Percentiles rank a stretch among this genome's conserved stretches.
Conservation (phyloP, 2,113 vertebrate species). For the Oreotragus oreotragus region DNA sequence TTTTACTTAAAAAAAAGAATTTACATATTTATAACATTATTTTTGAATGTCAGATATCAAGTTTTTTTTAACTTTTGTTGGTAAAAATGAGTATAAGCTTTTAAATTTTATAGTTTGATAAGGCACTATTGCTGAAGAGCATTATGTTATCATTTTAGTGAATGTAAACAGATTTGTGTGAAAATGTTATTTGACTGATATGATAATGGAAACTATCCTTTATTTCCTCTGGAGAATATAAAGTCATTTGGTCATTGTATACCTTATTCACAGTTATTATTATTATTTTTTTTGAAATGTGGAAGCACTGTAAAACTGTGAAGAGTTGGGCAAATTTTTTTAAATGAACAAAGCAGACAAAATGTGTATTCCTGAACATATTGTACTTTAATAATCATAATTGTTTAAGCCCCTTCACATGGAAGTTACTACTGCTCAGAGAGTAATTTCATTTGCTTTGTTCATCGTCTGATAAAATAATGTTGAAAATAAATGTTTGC, state of each 20-base stretch:
- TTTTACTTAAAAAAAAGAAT: conserved; percentile 89
- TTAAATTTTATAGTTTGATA: conserved; percentile 80
- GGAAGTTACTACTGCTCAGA: conserved; percentile 57
- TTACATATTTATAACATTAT: conserved; percentile 89
- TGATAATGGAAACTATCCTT: conserved; percentile 84
- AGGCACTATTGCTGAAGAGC: conserved; percentile 76
- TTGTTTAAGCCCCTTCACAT: conserved; percentile 52
- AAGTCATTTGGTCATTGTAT: conserved; percentile 80
- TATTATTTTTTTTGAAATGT: conserved; percentile 63
- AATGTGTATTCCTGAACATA: conserved; percentile 21
- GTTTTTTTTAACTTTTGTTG: conserved; percentile 82
- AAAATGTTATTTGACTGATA: conserved; percentile 83
- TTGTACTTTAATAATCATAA: conserved; percentile 35
- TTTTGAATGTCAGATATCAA: conserved; percentile 85
- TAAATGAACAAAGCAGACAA: conserved; percentile 61
- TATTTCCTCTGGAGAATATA: conserved; percentile 82
- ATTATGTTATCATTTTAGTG: conserved; percentile 80
- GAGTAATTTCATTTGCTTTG: conserved; percentile 78
- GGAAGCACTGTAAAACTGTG: conserved; percentile 74
- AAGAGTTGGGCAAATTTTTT: conserved; percentile 70
- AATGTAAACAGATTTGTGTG: conserved; percentile 85
- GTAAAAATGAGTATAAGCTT: conserved; percentile 76
- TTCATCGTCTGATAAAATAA: conserved; percentile 72
- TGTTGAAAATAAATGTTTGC: conserved; percentile 63
- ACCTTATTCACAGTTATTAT: conserved; percentile 73